Conservation (phyloP, 2,797 vertebrate species). For the Peromyscus attwateri region DNA sequence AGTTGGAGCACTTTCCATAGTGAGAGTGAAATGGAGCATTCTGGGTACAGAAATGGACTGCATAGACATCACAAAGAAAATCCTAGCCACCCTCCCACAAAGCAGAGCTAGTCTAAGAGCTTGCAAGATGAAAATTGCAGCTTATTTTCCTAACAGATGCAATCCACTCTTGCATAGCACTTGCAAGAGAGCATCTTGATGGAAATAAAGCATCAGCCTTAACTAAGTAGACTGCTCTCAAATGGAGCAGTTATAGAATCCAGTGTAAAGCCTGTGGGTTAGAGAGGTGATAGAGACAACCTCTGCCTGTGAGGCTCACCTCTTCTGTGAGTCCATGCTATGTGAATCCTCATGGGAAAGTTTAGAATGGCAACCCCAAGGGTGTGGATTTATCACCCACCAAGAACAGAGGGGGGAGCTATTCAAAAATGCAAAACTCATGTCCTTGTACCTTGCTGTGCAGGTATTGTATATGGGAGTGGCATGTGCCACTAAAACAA, state of each 20-base stretch:
- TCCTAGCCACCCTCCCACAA: not conserved
- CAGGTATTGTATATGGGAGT: not conserved
- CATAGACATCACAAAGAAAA: not conserved
- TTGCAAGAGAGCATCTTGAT: not conserved
- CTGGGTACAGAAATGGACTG: not conserved
- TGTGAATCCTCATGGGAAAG: not conserved
- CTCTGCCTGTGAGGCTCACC: not conserved
- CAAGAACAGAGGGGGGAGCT: not conserved
- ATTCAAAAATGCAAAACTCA: not conserved
- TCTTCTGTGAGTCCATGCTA: not conserved
- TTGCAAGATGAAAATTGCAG: not conserved
- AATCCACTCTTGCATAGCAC: not conserved
- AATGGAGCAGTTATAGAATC: not conserved
- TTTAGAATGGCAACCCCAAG: not conserved
- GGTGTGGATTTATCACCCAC: not conserved
- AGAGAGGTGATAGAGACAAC: not conserved
- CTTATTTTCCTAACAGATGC: not conserved
- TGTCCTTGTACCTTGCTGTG: not conserved
- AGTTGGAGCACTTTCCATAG: not conserved
- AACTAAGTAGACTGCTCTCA: not conserved
- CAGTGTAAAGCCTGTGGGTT: not conserved
- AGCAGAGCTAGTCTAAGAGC: not conserved
- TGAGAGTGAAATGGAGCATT: not conserved
- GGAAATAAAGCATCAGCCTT: not conserved
- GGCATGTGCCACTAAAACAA: not conserved